phyloP scores from a whole-genome alignment of 1,140 invertebrate species.

The Drosophila chauvacae region DNA sequence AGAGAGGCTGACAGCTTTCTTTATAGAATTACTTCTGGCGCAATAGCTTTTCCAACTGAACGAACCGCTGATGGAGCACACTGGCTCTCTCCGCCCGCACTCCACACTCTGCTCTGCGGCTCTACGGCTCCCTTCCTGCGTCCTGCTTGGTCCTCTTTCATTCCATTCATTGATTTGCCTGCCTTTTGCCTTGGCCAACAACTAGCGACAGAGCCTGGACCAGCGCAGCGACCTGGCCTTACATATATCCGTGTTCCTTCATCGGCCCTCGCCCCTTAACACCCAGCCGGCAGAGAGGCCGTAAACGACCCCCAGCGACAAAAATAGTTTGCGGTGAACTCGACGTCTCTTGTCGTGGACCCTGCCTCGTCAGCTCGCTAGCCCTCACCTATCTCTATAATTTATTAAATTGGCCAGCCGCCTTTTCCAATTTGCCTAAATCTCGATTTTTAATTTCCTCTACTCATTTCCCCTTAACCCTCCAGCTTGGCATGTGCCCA shows the following conservation, averaged over 20 bases:
- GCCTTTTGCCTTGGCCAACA: constrained; percentile 66
- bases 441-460: constrained; percentile 32
- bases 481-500: not conserved
- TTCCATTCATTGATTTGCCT: constrained; percentile 77
- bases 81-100: constrained; percentile 35
- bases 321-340: constrained; percentile 47
- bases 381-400: constrained; percentile 14
- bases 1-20: constrained; percentile 62
- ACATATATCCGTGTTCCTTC: constrained; percentile 12
- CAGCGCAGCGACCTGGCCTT: constrained; percentile 21
- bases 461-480: not conserved
- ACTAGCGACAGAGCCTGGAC: constrained; percentile 39
- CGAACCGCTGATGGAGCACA: constrained; percentile 73
- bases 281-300: constrained; percentile 21
- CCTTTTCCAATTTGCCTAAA: constrained; percentile 33
- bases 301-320: constrained; percentile 29
- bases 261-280: constrained; percentile 19
- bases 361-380: not conserved
- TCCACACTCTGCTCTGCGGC: not conserved
- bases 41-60: constrained; percentile 80
- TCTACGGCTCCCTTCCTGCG: constrained; percentile 18
- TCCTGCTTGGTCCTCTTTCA: constrained; percentile 23
- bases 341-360: constrained; percentile 7
- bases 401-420: constrained; percentile 30
- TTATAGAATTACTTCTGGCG: constrained; percentile 83